Conservation (phyloP, 1,140 invertebrate species). For the Akabosia matsudoensis region DNA sequence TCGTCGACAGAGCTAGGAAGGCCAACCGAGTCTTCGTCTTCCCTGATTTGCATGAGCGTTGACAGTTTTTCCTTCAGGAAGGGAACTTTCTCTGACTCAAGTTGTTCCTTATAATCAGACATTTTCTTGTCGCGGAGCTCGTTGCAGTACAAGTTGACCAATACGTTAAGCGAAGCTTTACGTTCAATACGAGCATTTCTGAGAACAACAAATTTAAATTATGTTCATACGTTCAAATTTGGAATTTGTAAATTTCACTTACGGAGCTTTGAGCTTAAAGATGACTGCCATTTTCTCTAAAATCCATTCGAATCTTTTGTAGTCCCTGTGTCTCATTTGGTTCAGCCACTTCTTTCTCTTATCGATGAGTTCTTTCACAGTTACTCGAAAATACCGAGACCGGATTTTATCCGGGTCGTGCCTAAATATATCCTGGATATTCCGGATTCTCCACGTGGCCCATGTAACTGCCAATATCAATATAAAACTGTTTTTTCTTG, state of each 20-base stretch:
- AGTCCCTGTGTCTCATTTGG: slow-evolving; percentile 67
- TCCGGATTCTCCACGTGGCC: slow-evolving; percentile 58
- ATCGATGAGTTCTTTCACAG: slow-evolving; percentile 69
- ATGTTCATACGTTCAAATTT: not conserved
- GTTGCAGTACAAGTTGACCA: slow-evolving; percentile 40
- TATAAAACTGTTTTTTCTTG: no score
- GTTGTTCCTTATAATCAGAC: slow-evolving; percentile 34
- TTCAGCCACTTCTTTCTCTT: slow-evolving; percentile 69
- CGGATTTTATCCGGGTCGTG: slow-evolving; percentile 55
- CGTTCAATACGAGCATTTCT: slow-evolving; percentile 19
- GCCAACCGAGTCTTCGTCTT: slow-evolving; percentile 37
- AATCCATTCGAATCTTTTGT: slow-evolving; percentile 82
- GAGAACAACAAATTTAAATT: slow-evolving; percentile 7
- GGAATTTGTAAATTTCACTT: slow-evolving; percentile 6
- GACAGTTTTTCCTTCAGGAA: slow-evolving; percentile 43
- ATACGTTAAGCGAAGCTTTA: slow-evolving; percentile 8
- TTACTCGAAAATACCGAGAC: slow-evolving; percentile 49
- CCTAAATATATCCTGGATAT: slow-evolving; percentile 56
- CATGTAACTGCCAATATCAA: slow-evolving; percentile 56
- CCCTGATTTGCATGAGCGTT: slow-evolving; percentile 35
- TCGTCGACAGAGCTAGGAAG: slow-evolving; percentile 35
- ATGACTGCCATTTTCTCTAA: slow-evolving; percentile 72
- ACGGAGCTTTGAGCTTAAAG: slow-evolving; percentile 56
- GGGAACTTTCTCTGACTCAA: slow-evolving; percentile 41
- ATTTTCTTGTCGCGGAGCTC: slow-evolving; percentile 36